Percentiles rank a stretch among this genome's conserved stretches.
phyloP scores from a whole-genome alignment of 2,888 invertebrate species.

The Blomia tropicalis region DNA sequence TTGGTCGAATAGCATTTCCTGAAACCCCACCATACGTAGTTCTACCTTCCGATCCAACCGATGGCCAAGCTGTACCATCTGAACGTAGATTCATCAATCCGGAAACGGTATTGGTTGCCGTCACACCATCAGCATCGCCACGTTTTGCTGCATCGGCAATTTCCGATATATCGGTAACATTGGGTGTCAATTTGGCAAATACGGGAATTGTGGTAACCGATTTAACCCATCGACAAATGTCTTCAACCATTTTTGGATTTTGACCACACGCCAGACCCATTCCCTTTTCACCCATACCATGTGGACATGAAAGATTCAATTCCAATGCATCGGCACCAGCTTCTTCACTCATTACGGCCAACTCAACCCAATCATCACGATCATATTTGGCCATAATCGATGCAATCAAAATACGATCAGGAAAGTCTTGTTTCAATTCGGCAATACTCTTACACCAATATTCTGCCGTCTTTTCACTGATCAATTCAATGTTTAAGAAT shows the following conservation, averaged over 20 bases:
- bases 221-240: constrained; percentile 80
- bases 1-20: constrained; percentile 82
- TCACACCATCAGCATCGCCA: constrained; percentile 85
- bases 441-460: constrained; percentile 80
- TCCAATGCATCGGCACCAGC: constrained; percentile 88
- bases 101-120: constrained; percentile 92
- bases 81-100: constrained; percentile 73
- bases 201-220: constrained; percentile 73
- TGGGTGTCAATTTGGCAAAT: constrained; percentile 92
- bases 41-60: constrained; percentile 55
- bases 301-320: constrained; percentile 89
- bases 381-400: constrained; percentile 86
- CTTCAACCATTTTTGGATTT: constrained; percentile 50
- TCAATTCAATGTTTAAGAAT: constrained; percentile 91
- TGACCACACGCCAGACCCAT: constrained; percentile 98
- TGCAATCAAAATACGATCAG: constrained; percentile 73
- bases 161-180: constrained; percentile 77
- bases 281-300: constrained; percentile 94
- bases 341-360: constrained; percentile 57
- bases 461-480: constrained; percentile 82
- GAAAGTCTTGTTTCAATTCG: constrained; percentile 81
- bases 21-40: constrained; percentile 91
- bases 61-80: constrained; percentile 78
- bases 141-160: constrained; percentile 79
- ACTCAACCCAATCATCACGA: constrained; percentile 67